These are phyloP conservation scores for Oceanites oceanicus DNA, from an alignment of 2,113 vertebrate genomes.

Conservation along the genomic window DNA sequence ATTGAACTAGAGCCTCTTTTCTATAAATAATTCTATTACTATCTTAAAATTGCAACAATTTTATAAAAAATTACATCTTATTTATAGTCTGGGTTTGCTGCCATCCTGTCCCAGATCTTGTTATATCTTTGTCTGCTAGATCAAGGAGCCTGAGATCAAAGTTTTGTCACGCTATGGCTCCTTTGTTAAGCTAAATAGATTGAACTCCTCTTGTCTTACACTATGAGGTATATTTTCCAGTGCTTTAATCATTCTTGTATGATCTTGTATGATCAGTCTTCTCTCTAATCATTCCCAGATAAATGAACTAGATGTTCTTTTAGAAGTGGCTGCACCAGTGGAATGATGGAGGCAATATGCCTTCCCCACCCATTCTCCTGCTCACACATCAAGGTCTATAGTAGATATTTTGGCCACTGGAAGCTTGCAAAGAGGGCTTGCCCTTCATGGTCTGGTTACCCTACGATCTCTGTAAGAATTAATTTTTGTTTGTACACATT, in stretches of 20 bases:
- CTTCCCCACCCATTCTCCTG: not conserved
- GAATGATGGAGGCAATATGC: not conserved
- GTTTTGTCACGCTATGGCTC: slow-evolving; percentile 50
- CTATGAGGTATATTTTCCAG: slow-evolving; percentile 23
- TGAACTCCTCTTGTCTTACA: slow-evolving; percentile 41
- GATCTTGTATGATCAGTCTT: slow-evolving; percentile 34
- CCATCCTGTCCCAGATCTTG: not conserved
- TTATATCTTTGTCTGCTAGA: slow-evolving; percentile 21
- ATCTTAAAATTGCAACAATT: not conserved
- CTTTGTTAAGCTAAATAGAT: slow-evolving; percentile 52
- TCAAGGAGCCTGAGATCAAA: slow-evolving; percentile 57
- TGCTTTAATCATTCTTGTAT: slow-evolving; percentile 59
- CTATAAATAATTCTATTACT: not conserved
- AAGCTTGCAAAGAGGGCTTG: not conserved
- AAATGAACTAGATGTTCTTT: not conserved
- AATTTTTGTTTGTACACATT: not conserved
- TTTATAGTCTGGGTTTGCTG: slow-evolving; percentile 21
- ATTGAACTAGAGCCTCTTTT: not conserved
- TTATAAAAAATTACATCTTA: not conserved
- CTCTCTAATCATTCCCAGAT: slow-evolving; percentile 50
- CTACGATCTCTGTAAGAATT: not conserved
- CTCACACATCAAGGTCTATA: not conserved
- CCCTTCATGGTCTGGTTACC: not conserved
- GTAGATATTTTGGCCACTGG: not conserved
- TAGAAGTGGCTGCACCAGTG: slow-evolving; percentile 18